Conservation (phyloP, 2,888 invertebrate genomes). For the Brenthis ino region DNA sequence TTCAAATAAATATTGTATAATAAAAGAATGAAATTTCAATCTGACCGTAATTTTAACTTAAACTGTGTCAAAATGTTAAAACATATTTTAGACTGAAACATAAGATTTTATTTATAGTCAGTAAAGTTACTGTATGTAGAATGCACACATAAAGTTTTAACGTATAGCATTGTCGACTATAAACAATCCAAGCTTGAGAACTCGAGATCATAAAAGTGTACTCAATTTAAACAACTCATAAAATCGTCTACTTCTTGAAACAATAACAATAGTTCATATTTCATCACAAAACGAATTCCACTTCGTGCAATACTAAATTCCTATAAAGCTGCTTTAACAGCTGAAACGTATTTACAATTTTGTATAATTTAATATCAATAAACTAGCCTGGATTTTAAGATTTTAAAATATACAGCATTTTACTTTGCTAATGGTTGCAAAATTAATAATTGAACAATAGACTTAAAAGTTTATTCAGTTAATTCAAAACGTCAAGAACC, state of each 20-base stretch:
- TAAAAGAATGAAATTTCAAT: too few relatives aligned
- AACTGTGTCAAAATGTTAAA: too few relatives aligned
- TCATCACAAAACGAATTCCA: constrained; percentile 36
- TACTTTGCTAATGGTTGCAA: constrained; percentile 16
- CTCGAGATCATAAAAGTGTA: constrained; percentile 43
- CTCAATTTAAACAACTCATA: constrained; percentile 44
- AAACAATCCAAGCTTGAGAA: constrained; percentile 31
- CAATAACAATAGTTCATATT: constrained; percentile 44
- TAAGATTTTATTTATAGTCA: constrained; percentile 2
- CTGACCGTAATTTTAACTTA: too few relatives aligned
- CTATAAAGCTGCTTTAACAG: constrained; percentile 18
- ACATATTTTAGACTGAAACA: background rate
- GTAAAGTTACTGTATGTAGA: constrained; percentile 19
- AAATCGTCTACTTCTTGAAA: constrained; percentile 44
- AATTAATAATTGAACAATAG: constrained; percentile 34
- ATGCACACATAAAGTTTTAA: constrained; percentile 15
- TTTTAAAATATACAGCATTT: background rate
- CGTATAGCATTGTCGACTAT: constrained; percentile 16
- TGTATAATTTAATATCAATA: background rate
- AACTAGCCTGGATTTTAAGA: background rate
- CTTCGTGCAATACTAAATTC: constrained; percentile 23
- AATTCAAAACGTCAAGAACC: constrained; percentile 68
- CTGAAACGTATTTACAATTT: constrained; percentile 9
- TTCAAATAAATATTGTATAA: too few relatives aligned
- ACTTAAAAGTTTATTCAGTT: constrained; percentile 51